Evolutionary conservation across 2,888 invertebrate species (phyloP).

Genomic region (Oxytorus armatus): DNA sequence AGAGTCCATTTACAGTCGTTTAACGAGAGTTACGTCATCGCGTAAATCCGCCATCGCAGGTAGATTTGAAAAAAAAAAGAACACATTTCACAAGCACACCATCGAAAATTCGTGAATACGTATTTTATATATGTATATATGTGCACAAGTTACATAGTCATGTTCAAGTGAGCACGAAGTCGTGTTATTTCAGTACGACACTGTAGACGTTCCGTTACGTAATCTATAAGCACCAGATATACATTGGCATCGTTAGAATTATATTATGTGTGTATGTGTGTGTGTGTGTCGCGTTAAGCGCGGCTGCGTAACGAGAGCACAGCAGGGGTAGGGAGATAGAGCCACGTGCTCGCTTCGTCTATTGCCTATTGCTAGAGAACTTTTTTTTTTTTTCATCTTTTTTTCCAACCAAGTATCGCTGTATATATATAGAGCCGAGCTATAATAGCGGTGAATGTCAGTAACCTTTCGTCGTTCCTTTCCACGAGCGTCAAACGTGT

Average conservation of each 20-base stretch:
- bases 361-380: constrained; percentile 6
- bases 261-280: constrained; percentile 35
- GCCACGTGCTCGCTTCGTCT: constrained; percentile 62
- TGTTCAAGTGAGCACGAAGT: constrained; percentile 49
- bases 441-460: too few species aligned
- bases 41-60: too few species aligned
- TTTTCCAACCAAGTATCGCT: too few species aligned
- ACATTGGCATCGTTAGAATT: constrained; percentile 47
- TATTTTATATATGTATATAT: constrained; percentile 29
- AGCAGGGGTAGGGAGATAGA: constrained; percentile 28
- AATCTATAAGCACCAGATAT: constrained; percentile 52
- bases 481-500: too few species aligned
- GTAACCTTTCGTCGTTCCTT: too few species aligned
- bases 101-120: constrained; percentile 47
- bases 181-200: constrained; percentile 24
- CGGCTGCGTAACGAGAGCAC: constrained; percentile 63
- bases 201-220: constrained; percentile 57
- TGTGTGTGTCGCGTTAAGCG: constrained; percentile 51
- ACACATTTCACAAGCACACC: too few species aligned
- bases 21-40: constrained; percentile 63
- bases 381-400: too few species aligned
- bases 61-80: too few species aligned
- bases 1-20: constrained; percentile 43
- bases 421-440: too few species aligned
- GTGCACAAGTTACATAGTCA: constrained; percentile 31